These are phyloP conservation scores for Denticeps clupeoides DNA, from an alignment of 2,797 vertebrate genomes.

Conservation along the genomic window DNA sequence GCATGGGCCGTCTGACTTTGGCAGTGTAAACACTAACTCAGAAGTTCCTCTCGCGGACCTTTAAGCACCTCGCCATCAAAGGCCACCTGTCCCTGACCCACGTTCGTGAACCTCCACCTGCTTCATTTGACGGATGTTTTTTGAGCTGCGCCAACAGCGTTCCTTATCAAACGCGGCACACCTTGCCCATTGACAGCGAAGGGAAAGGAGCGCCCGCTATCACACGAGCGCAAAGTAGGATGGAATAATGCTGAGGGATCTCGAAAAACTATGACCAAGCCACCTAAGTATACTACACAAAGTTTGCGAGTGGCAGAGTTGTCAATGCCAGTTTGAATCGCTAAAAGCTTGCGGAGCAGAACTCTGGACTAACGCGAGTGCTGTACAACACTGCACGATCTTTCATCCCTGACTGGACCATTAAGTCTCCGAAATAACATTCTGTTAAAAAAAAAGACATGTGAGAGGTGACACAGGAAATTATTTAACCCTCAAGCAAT, in stretches of 20 bases:
- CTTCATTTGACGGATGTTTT: slow-evolving; percentile 20
- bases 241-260: slow-evolving; percentile 19
- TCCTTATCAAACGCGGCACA: slow-evolving; percentile 22
- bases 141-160: slow-evolving; percentile 11
- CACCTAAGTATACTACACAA: slow-evolving; percentile 25
- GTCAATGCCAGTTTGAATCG: too few relatives aligned
- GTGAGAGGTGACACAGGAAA: too few relatives aligned
- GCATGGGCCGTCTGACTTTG: slow-evolving; percentile 29
- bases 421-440: too few relatives aligned
- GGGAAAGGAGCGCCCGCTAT: slow-evolving; percentile 19
- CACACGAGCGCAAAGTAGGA: slow-evolving; percentile 15
- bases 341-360: too few relatives aligned
- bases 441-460: too few relatives aligned
- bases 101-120: slow-evolving; percentile 14
- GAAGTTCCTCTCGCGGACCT: slow-evolving; percentile 14
- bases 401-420: too few relatives aligned
- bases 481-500: too few relatives aligned
- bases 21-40: slow-evolving; percentile 35
- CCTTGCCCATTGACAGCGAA: slow-evolving; percentile 18
- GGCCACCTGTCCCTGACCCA: slow-evolving; percentile 3
- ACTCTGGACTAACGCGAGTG: too few relatives aligned
- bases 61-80: too few relatives aligned
- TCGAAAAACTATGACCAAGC: slow-evolving; percentile 12
- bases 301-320: slow-evolving; percentile 19
- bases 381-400: too few relatives aligned